A percentile compares a stretch with the other conserved stretches of the same genome.
These are phyloP conservation scores for Pollimyrus isidori DNA, from an alignment of 2,113 vertebrate species.

Conservation along the genomic window DNA sequence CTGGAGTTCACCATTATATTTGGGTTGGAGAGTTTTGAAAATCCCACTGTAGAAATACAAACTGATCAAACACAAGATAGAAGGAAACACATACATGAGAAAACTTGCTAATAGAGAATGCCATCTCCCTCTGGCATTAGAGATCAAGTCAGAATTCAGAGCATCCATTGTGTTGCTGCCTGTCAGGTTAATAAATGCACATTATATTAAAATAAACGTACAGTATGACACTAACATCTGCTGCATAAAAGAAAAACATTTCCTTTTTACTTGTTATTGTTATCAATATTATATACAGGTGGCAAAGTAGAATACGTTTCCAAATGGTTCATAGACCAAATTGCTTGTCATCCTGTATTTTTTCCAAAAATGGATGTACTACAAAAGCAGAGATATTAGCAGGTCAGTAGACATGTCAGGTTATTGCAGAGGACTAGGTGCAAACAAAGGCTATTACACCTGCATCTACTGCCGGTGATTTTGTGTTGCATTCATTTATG, in stretches of 20 bases:
- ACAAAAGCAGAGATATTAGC: not conserved
- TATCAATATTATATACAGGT: not conserved
- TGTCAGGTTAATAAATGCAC: slow-evolving; percentile 8
- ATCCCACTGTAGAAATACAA: not conserved
- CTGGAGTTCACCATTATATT: not conserved
- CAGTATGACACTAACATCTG: slow-evolving; percentile 13
- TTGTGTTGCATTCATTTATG: not conserved
- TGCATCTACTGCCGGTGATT: not conserved
- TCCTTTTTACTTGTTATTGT: not conserved
- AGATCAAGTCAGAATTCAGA: not conserved
- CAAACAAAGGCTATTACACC: not conserved
- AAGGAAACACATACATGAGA: not conserved
- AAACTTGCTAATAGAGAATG: not conserved
- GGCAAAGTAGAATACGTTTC: not conserved
- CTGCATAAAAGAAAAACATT: not conserved
- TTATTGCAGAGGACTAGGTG: not conserved
- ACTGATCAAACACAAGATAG: not conserved
- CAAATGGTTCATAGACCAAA: not conserved
- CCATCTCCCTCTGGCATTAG: not conserved
- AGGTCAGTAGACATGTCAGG: not conserved
- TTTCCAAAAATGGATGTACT: not conserved
- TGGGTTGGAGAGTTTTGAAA: not conserved
- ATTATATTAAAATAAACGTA: slow-evolving; percentile 17
- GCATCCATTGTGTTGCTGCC: not conserved
- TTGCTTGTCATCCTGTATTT: not conserved